Percentiles rank a stretch among this genome's conserved stretches.
These are phyloP conservation scores for Chirona hameri DNA, from an alignment of 2,888 invertebrate genomes.

Conservation along the genomic window DNA sequence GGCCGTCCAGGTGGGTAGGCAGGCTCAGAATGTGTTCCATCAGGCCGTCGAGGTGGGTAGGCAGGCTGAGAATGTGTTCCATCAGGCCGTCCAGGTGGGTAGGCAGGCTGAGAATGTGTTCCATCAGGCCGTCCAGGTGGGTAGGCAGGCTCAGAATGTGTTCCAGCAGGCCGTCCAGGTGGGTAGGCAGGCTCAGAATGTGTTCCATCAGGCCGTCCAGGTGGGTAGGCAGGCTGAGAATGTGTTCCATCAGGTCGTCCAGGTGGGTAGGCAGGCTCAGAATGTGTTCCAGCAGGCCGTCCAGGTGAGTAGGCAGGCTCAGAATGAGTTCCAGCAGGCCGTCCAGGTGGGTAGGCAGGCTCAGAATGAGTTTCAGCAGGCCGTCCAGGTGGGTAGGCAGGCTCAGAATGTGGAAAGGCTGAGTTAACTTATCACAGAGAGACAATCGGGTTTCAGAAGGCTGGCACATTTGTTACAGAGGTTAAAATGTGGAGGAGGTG, in stretches of 20 bases:
- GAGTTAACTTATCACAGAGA: no score
- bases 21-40: slow-evolving; percentile 55
- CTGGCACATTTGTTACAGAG: no score
- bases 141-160: background rate
- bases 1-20: slow-evolving; percentile 66
- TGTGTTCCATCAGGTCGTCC: slow-evolving; percentile 74
- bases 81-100: slow-evolving; percentile 74
- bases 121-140: slow-evolving; percentile 77
- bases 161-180: slow-evolving; percentile 83
- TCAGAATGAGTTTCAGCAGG: slow-evolving; percentile 64
- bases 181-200: background rate
- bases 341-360: slow-evolving; percentile 59
- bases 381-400: slow-evolving; percentile 61
- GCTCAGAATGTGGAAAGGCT: background rate
- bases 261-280: slow-evolving; percentile 52
- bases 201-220: slow-evolving; percentile 77
- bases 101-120: slow-evolving; percentile 50
- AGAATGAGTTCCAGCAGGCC: slow-evolving; percentile 67
- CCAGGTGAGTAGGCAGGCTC: slow-evolving; percentile 53
- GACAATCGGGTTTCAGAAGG: no score
- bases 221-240: slow-evolving; percentile 49
- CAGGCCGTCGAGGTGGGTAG: slow-evolving; percentile 71
- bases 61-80: slow-evolving; percentile 53
- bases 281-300: slow-evolving; percentile 72
- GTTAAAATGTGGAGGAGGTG: no score